These are phyloP conservation scores for Chelidonichthys spinosus DNA, from an alignment of 2,797 vertebrate genomes.

Conservation along the genomic window DNA sequence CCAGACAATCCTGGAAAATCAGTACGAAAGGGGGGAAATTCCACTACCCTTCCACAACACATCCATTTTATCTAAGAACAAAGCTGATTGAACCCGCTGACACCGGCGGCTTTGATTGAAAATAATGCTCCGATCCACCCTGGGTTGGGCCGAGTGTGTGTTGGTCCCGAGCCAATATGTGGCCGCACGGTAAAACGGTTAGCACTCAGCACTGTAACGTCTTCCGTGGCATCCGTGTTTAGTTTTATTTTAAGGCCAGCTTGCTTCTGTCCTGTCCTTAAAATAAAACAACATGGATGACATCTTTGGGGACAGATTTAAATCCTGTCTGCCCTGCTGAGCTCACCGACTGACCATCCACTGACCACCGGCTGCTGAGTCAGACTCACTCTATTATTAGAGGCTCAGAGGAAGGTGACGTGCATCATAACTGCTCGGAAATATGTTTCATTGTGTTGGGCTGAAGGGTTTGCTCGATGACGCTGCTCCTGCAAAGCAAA, in stretches of 20 bases:
- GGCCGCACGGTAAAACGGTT: conserved; percentile 38
- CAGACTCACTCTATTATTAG: conserved; percentile 44
- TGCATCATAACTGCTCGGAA: conserved; percentile 15
- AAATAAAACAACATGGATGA: conserved; percentile 72
- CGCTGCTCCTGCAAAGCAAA: neutral
- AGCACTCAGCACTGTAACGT: conserved; percentile 56
- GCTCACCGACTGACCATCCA: conserved; percentile 76
- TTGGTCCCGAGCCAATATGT: conserved; percentile 51
- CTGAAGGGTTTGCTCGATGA: neutral
- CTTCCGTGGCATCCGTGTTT: conserved; percentile 25
- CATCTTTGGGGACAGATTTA: conserved; percentile 56
- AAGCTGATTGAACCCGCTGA: conserved; percentile 58
- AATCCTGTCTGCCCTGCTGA: conserved; percentile 71
- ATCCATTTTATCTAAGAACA: conserved; percentile 54
- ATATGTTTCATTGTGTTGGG: neutral
- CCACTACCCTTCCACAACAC: conserved; percentile 39
- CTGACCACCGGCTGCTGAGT: conserved; percentile 69
- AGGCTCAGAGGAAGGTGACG: conserved; percentile 13
- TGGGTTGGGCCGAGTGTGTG: conserved; percentile 2
- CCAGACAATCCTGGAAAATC: conserved; percentile 60
- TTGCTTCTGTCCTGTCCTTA: conserved; percentile 15
- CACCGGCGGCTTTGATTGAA: conserved; percentile 28
- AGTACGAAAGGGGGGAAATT: conserved; percentile 38
- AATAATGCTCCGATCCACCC: conserved; percentile 22
- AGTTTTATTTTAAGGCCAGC: neutral